These are phyloP conservation scores for Rhea pennata DNA, from an alignment of 2,113 vertebrate species.

Conservation along the genomic window DNA sequence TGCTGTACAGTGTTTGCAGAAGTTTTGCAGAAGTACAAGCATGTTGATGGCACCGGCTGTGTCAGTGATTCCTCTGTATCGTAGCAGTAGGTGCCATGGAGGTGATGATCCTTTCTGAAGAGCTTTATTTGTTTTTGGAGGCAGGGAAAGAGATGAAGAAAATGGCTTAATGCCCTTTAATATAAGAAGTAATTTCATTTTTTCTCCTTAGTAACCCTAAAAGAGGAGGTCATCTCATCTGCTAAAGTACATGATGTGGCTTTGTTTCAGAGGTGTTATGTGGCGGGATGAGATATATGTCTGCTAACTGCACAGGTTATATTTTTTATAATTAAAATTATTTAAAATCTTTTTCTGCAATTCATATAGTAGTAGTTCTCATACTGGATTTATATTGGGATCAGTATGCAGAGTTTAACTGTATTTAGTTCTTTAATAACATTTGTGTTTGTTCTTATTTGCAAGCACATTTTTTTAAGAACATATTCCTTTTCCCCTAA, in stretches of 20 bases:
- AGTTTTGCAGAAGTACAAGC: not conserved
- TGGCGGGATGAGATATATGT: not conserved
- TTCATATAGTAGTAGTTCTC: not conserved
- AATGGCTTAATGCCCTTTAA: not conserved
- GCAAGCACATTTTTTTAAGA: not conserved
- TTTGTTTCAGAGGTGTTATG: not conserved
- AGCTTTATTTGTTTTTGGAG: not conserved
- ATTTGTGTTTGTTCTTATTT: not conserved
- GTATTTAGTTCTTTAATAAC: not conserved
- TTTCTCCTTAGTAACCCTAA: not conserved
- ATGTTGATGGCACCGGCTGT: not conserved
- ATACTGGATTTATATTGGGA: not conserved
- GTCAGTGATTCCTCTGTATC: not conserved
- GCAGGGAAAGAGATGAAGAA: not conserved
- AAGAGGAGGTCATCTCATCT: not conserved
- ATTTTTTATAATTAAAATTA: not conserved
- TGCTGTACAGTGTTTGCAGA: not conserved
- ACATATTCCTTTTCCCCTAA: not conserved
- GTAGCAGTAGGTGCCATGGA: not conserved
- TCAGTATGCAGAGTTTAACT: not conserved
- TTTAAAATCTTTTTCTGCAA: not conserved
- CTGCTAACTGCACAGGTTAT: not conserved
- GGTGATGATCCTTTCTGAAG: not conserved
- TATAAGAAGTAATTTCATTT: not conserved
- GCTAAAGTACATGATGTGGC: rapidly evolving